phyloP scores from a whole-genome alignment of 23 tunicate genomes.

The Ascidia mentula region DNA sequence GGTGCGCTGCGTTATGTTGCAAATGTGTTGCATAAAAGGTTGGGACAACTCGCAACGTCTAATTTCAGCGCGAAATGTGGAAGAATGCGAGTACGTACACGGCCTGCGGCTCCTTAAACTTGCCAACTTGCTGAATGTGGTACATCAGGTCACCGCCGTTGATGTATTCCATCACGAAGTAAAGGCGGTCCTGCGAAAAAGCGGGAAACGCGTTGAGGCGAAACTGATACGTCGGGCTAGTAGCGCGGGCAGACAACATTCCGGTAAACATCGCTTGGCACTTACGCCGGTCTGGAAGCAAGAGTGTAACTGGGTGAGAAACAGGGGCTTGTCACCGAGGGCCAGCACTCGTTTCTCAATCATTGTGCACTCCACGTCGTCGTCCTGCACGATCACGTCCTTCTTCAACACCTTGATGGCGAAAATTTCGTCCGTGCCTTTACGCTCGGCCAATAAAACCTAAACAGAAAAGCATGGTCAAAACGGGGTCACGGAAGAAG shows the following conservation, averaged over 20 bases:
- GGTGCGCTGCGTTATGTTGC: no score
- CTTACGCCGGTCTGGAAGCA: constrained; percentile 88
- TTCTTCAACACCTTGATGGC: constrained; percentile 96
- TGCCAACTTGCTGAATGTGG: constrained; percentile 95
- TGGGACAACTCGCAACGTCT: no score
- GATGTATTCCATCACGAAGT: constrained; percentile 98
- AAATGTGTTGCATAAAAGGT: no score
- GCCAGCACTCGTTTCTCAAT: constrained; percentile 95
- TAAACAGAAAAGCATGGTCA: no score
- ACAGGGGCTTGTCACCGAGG: constrained; percentile 73
- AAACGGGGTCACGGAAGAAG: no score
- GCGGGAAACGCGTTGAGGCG: no score
- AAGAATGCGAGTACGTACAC: constrained; percentile 64
- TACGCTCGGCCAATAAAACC: constrained; percentile 90
- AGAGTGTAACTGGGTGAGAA: constrained; percentile 93
- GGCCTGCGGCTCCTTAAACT: constrained; percentile 98
- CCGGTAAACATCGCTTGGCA: background rate
- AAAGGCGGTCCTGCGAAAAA: constrained; percentile 73
- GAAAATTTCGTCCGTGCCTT: constrained; percentile 78
- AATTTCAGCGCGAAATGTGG: no score
- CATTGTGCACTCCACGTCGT: constrained; percentile 95
- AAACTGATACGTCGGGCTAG: no score
- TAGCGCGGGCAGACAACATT: background rate
- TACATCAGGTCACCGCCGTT: constrained; percentile 97
- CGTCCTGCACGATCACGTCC: constrained; percentile 96